Evolutionary conservation across 2,113 vertebrate species (phyloP).

Genomic region (Nycticryphes semicollaris): DNA sequence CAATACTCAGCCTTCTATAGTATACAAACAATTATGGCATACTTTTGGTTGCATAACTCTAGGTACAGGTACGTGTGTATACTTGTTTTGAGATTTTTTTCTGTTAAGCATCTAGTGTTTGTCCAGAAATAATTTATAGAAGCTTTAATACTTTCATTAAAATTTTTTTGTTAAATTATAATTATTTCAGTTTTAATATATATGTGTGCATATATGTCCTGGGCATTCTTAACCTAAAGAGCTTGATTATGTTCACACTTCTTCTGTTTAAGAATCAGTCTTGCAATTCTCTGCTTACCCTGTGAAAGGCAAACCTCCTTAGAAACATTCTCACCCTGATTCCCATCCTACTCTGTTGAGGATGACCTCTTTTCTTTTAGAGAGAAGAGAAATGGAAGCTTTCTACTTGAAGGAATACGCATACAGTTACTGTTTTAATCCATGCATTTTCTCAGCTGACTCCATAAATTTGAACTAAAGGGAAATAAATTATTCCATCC

Average conservation of each 20-base stretch:
- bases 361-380: constrained; percentile 18
- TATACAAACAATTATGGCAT: not conserved
- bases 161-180: not conserved
- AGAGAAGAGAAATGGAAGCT: not conserved
- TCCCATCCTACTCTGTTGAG: not conserved
- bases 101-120: not conserved
- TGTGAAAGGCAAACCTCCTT: not conserved
- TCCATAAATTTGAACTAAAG: not conserved
- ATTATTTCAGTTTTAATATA: not conserved
- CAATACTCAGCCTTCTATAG: not conserved
- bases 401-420: not conserved
- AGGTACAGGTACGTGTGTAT: not conserved
- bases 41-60: not conserved
- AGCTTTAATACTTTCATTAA: not conserved
- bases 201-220: not conserved
- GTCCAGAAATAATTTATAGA: not conserved
- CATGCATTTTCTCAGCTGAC: not conserved
- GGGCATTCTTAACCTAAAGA: not conserved
- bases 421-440: not conserved
- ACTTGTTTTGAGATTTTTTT: not conserved
- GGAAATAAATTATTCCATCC: not conserved
- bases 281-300: not conserved
- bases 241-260: not conserved
- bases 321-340: constrained; percentile 16
- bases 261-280: not conserved